These are phyloP conservation scores for Limnephilus rhombicus DNA, from an alignment of 2,888 invertebrate species.

Conservation along the genomic window DNA sequence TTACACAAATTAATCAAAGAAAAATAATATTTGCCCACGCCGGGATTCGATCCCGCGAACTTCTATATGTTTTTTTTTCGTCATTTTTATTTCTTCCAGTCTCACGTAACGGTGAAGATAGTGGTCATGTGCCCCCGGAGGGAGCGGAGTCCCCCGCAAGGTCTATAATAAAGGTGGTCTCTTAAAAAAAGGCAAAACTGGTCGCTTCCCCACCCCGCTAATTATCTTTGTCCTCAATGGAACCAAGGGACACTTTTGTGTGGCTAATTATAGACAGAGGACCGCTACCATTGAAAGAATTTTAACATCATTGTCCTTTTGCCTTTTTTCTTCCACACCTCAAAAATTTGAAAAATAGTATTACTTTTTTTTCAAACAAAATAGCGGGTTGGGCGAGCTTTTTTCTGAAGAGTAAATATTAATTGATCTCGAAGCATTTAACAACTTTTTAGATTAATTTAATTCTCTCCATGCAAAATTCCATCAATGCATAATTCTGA, in stretches of 20 bases:
- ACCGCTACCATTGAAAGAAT: neutral
- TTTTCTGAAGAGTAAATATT: too few species aligned
- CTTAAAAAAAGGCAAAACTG: conserved; percentile 4
- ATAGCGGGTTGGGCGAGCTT: too few species aligned
- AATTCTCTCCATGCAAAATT: too few species aligned
- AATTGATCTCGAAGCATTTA: too few species aligned
- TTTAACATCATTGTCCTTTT: neutral
- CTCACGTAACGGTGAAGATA: neutral
- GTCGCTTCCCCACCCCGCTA: neutral
- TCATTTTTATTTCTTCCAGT: neutral
- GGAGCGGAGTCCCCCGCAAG: neutral
- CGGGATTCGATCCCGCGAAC: too few species aligned
- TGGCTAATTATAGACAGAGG: conserved; percentile 12
- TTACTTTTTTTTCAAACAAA: too few species aligned
- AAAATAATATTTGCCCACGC: too few species aligned
- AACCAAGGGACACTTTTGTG: neutral
- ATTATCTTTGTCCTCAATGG: conserved; percentile 1
- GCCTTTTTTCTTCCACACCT: too few species aligned
- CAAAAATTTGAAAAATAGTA: too few species aligned
- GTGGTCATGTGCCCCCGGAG: neutral
- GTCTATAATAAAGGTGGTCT: neutral
- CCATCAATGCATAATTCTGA: too few species aligned
- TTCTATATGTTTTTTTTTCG: neutral
- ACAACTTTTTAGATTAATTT: too few species aligned
- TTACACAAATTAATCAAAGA: too few species aligned